Evolutionary conservation across 2,113 vertebrate species (phyloP).

Genomic region (Embiotoca jacksoni): DNA sequence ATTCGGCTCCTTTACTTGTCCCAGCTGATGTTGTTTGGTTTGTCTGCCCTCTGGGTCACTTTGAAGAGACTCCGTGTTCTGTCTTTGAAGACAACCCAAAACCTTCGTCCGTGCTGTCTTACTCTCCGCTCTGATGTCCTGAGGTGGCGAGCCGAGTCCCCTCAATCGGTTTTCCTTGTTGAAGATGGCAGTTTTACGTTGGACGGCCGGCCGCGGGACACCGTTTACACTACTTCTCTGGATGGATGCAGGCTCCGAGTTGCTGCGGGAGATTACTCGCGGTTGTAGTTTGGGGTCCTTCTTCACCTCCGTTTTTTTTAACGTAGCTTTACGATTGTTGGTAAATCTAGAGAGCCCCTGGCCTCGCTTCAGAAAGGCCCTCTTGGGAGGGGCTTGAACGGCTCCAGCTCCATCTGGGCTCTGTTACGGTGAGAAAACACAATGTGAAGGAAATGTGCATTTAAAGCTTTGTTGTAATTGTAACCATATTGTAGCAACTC

Average conservation of each 20-base stretch:
- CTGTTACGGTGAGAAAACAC: constrained; percentile 31
- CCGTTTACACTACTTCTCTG: constrained; percentile 52
- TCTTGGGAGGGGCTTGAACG: constrained; percentile 81
- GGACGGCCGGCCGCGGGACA: constrained; percentile 70
- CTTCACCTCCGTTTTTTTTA: constrained; percentile 47
- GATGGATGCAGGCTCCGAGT: constrained; percentile 53
- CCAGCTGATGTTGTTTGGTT: constrained; percentile 7
- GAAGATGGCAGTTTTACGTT: constrained; percentile 85
- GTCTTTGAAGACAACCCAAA: constrained; percentile 78
- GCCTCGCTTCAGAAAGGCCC: constrained; percentile 91
- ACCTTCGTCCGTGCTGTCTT: constrained; percentile 71
- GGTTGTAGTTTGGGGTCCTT: constrained; percentile 55
- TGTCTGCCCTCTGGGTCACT: neutral
- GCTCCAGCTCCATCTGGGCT: constrained; percentile 34
- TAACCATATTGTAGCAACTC: no score
- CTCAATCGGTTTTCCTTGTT: constrained; percentile 82
- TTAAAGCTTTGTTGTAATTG: no score
- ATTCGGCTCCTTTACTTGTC: constrained; percentile 31
- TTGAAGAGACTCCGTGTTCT: constrained; percentile 57
- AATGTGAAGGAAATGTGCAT: neutral
- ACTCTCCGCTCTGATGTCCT: constrained; percentile 54
- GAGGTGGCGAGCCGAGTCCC: constrained; percentile 32
- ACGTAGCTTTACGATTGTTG: constrained; percentile 77
- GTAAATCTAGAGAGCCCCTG: constrained; percentile 91
- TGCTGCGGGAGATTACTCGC: constrained; percentile 54